These are phyloP conservation scores for Cephus pulcher DNA, from an alignment of 2,888 invertebrate species.

Conservation along the genomic window DNA sequence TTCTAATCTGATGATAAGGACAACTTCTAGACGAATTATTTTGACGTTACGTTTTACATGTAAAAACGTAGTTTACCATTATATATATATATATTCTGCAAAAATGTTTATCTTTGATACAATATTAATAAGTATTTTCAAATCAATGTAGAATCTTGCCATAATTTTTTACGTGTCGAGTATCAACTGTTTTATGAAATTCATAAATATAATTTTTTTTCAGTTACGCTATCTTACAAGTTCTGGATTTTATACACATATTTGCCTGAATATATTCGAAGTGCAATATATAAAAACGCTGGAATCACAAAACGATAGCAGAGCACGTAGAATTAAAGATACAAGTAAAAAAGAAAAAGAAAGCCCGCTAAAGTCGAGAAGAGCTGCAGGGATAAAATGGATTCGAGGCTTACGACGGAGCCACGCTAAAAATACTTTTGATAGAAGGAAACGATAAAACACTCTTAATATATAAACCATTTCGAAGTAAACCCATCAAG, in stretches of 20 bases:
- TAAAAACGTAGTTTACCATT: neutral
- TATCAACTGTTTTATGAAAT: neutral
- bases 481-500: slow-evolving; percentile 8
- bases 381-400: neutral
- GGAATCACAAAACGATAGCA: neutral
- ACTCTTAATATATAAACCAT: slow-evolving; percentile 7
- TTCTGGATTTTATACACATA: neutral
- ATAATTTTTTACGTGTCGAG: neutral
- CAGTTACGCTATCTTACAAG: too few species aligned
- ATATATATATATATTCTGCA: too few species aligned
- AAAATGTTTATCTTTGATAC: too few species aligned
- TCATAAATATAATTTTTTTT: neutral
- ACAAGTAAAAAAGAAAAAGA: neutral
- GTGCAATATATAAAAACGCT: neutral
- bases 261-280: neutral
- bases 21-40: neutral
- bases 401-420: neutral
- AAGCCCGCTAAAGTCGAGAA: neutral
- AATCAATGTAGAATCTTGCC: too few species aligned
- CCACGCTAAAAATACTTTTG: slow-evolving; percentile 12
- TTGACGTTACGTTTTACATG: neutral
- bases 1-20: neutral
- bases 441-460: slow-evolving; percentile 14
- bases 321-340: neutral
- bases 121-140: too few species aligned